These are phyloP conservation scores for Propsilocerus akamusi DNA, from an alignment of 1,140 invertebrate genomes.

Conservation along the genomic window DNA sequence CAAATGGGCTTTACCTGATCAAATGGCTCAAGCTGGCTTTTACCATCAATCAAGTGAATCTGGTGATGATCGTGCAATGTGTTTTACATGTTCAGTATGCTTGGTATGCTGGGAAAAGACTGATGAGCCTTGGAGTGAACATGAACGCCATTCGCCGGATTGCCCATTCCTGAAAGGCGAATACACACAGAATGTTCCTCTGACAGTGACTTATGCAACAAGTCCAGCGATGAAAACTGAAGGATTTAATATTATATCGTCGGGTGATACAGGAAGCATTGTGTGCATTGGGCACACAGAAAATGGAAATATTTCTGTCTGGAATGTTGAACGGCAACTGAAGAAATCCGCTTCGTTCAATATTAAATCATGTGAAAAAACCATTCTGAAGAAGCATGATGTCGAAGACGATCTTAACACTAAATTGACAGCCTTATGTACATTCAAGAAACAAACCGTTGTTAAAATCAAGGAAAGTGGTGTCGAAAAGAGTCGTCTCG, in stretches of 20 bases:
- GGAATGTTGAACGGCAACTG: conserved; percentile 55
- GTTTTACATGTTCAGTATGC: conserved; percentile 84
- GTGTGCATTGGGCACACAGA: conserved; percentile 40
- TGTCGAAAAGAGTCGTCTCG: not conserved
- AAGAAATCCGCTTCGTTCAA: conserved; percentile 27
- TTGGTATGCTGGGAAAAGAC: conserved; percentile 91
- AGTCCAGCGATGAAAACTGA: conserved; percentile 47
- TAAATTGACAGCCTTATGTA: not conserved
- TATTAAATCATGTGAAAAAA: not conserved
- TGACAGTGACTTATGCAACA: conserved; percentile 73
- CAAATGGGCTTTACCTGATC: conserved; percentile 86
- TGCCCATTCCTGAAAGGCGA: conserved; percentile 88
- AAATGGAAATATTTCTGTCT: conserved; percentile 35
- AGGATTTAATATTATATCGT: conserved; percentile 31
- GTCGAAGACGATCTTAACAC: not conserved
- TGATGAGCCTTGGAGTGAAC: conserved; percentile 91
- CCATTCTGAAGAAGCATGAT: not conserved
- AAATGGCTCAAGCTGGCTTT: conserved; percentile 91
- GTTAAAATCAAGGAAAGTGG: not conserved
- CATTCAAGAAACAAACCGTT: not conserved
- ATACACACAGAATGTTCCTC: conserved; percentile 89
- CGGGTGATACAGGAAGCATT: conserved; percentile 40
- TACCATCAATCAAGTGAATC: conserved; percentile 79
- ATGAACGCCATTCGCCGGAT: conserved; percentile 78
- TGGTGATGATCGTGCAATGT: conserved; percentile 85